A percentile compares a stretch with the other conserved stretches of the same genome.
Conservation (phyloP, 2,888 invertebrate species). For the Phyto melanocephala region DNA sequence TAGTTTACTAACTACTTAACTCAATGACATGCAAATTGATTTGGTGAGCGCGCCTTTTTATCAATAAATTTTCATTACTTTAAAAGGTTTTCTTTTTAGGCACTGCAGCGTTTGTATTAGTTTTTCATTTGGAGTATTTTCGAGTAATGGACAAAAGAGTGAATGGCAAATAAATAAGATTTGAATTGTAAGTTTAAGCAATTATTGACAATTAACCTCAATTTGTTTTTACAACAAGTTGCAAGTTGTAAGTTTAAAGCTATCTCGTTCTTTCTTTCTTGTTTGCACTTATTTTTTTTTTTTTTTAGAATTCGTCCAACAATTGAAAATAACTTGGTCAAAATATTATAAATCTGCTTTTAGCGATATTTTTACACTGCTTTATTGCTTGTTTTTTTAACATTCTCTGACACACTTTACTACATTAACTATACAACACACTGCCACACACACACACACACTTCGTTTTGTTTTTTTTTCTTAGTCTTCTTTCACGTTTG, state of each 20-base stretch:
- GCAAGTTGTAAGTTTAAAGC: not conserved
- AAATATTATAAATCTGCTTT: constrained; percentile 49
- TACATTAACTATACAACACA: not conserved
- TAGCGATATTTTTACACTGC: constrained; percentile 35
- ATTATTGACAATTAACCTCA: constrained; percentile 60
- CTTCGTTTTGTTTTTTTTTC: constrained; percentile 1
- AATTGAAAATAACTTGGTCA: constrained; percentile 49
- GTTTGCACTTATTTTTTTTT: not conserved
- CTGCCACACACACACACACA: constrained; percentile 1
- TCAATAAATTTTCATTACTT: constrained; percentile 38
- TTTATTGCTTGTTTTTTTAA: constrained; percentile 34
- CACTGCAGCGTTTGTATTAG: not conserved
- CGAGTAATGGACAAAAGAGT: not conserved
- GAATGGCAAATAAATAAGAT: constrained; percentile 26
- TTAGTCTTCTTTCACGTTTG: constrained; percentile 38
- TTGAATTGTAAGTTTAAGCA: constrained; percentile 40
- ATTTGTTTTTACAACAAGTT: constrained; percentile 47
- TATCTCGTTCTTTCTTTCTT: not conserved
- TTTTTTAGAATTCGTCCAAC: constrained; percentile 13
- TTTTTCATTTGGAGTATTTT: not conserved
- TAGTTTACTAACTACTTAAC: not conserved
- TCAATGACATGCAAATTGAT: constrained; percentile 30
- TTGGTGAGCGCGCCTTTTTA: not conserved
- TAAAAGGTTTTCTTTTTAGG: constrained; percentile 40
- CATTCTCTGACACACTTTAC: constrained; percentile 63